A percentile compares a stretch with the other conserved stretches of the same genome.
Evolutionary conservation across 2,113 vertebrate species (phyloP).

Genomic region (Eonycteris spelaea): DNA sequence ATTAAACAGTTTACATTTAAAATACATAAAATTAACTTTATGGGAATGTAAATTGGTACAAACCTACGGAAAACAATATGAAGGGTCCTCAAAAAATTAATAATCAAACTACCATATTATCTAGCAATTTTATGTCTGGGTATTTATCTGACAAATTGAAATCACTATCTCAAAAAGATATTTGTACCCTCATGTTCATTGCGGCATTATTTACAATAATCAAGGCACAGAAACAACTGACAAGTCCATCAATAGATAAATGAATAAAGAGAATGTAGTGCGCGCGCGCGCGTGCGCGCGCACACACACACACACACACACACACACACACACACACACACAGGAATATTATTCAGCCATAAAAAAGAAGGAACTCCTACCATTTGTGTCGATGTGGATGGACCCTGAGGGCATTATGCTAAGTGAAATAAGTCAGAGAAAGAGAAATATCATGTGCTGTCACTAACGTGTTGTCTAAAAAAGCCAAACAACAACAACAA

Average conservation of each 20-base stretch:
- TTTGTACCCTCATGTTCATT: not conserved
- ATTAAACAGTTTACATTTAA: slow-evolving; percentile 25
- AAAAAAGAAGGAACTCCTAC: not conserved
- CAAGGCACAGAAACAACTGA: not conserved
- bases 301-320: not conserved
- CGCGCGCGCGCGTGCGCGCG: too few relatives aligned
- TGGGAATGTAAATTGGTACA: not conserved
- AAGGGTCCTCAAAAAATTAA: not conserved
- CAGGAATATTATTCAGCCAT: not conserved
- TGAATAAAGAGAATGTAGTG: not conserved
- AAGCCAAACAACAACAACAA: not conserved
- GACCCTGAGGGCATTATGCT: not conserved
- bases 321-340: not conserved
- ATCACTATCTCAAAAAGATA: not conserved
- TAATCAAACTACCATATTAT: too few relatives aligned
- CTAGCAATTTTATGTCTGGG: not conserved
- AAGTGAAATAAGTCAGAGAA: not conserved
- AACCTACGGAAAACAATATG: not conserved
- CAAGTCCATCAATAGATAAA: not conserved
- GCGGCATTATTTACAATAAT: not conserved
- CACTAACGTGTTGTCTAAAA: not conserved
- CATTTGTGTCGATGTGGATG: not conserved
- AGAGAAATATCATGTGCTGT: not conserved
- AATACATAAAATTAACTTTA: slow-evolving; percentile 28
- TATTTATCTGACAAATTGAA: not conserved